phyloP scores from a whole-genome alignment of 2,113 vertebrate species.

The Stigmatopora argus region DNA sequence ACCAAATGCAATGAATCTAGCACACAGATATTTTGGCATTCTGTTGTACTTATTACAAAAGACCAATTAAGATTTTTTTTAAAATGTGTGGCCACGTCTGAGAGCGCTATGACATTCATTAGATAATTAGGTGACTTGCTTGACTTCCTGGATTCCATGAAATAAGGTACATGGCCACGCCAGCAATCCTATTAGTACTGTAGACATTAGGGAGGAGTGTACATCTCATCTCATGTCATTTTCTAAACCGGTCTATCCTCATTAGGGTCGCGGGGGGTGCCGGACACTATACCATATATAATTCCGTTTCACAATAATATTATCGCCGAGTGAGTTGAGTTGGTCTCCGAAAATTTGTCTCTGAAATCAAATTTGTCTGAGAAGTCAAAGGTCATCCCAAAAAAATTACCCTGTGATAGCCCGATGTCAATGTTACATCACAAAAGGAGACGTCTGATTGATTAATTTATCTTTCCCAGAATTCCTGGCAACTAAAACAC shows the following conservation, averaged over 20 bases:
- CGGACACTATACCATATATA: too few species aligned
- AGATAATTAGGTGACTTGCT: not conserved
- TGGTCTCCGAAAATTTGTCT: too few species aligned
- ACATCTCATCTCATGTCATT: too few species aligned
- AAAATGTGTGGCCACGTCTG: not conserved
- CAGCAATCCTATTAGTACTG: not conserved
- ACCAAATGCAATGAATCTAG: not conserved
- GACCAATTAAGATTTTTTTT: not conserved
- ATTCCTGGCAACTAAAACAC: not conserved
- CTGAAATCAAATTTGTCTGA: too few species aligned
- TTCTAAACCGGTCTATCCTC: too few species aligned
- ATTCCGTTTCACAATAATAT: too few species aligned
- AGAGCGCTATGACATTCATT: not conserved
- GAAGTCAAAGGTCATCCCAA: too few species aligned
- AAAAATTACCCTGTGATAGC: too few species aligned
- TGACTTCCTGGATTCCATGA: not conserved
- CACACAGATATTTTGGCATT: not conserved
- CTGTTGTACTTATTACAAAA: not conserved
- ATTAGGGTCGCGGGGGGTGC: too few species aligned
- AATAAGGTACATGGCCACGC: not conserved
- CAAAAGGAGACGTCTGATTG: not conserved
- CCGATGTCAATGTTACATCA: not conserved
- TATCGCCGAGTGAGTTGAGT: too few species aligned
- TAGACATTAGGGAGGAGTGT: too few species aligned
- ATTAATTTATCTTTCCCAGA: not conserved